Evolutionary conservation across 1,140 invertebrate species (phyloP), one percentile per base, ranked within the genome.

Genomic region (Antheraea pernyi): DNA sequence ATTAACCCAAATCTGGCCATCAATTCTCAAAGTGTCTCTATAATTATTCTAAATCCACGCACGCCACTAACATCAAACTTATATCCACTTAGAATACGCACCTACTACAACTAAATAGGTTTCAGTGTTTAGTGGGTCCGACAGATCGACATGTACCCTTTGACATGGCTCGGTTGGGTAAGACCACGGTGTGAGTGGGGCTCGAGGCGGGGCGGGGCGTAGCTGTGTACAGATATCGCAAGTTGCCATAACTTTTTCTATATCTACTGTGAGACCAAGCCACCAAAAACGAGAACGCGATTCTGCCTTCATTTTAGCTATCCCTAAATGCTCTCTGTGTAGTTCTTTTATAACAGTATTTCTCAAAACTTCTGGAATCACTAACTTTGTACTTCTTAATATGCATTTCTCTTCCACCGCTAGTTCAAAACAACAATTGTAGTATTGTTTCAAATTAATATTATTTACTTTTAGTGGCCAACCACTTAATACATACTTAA

Each of bases 221-320:
- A 75, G 62, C 3, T 60, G 69, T 42, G 74, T 67, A 16, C 75
- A 79, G 30, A 67, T 67, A 11, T 39, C 68, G 59, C 73, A 80
- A 2, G 62, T 13, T 2, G 42, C 46, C 10, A 70, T 16, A 11
- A 64, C 7, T 0, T 62, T 59, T 19, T 82, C 77, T 5, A 79
- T 61, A 8, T 93, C 91, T 10, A 73, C 70, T 39, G 94, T 90
- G 0, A 95, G 87, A 6, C 79, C 75, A 6, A 88, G 91, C 93
- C 93, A 95, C 76, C 88, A 94, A 16, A 93, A 79, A 74, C 93
- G 91, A 64, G 77, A 81, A 13, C 93, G 6, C 1, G 59, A 3
- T 61, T 61, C 19, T 13, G 59, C 90, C 77, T 95, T 95, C 83
- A 93, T 94, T 73, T 86, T 86, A 16, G 84, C 78, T 0, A 94